Base-by-base conservation (phyloP, 2,113 vertebrate genomes). In the Isurus oxyrinchus region DNA sequence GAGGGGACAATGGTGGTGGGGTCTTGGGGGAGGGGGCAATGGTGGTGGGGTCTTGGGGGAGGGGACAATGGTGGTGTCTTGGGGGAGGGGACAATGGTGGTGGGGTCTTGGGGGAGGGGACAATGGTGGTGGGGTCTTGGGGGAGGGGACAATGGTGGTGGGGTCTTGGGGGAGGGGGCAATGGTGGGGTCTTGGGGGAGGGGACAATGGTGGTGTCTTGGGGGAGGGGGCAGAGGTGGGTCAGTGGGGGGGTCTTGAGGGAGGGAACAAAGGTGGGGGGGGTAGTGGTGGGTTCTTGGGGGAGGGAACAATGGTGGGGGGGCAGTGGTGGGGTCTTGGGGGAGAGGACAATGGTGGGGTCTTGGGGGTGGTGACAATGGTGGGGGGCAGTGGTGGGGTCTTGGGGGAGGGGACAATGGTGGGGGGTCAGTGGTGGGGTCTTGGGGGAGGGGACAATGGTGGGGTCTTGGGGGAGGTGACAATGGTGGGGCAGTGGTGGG, bases 401-500 rank as follows among this genome's bases (percentile, higher is more conserved):
- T 49, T 2, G 76, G 31, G 31, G 5, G 84, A 5, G 67, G 3
- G 25, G 25, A 27, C 21, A 21, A 40, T 31, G 23, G 67, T 11
- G 21, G 31, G 25, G 72, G 31, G 25, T n/a, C 2, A 1, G 21
- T 3, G 35, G 6, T 10, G 27, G 55, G 5, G 44, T 49, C 44
- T 49, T 14, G 16, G 27, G 27, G 55, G 53, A 96, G 97, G 97
- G 88, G 96, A 93, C 96, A 93, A 93, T 4, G 96, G 96, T 97
- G 97, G 97, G 97, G 96, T 49, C 87, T 81, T 96, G 44, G 25
- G 0, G 88, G 44, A 66, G 96, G 96, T 90, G 96, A 96, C 59
- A n/a, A 96, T 96, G 97, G 96, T 96, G 96, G 97, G 97, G 97
- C 97, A 97, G 97, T 96, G 96, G 96, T 90, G 96, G 96, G 96